phyloP scores from a whole-genome alignment of 2,797 vertebrate genomes.

The Peromyscus nudipes region DNA sequence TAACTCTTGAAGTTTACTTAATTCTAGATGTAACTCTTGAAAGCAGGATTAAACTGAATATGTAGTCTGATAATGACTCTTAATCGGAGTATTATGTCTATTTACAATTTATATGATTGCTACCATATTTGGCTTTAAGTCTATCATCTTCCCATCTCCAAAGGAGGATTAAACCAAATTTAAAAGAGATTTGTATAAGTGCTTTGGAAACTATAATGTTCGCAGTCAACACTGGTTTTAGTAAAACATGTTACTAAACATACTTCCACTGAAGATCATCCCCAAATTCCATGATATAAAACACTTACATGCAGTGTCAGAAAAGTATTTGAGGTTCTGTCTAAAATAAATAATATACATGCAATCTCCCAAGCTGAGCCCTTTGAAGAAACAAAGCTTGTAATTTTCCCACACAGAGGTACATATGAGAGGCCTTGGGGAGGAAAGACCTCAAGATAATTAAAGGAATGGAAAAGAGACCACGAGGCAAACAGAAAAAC shows the following conservation, averaged over 20 bases:
- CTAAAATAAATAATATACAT: neutral
- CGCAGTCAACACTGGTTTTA: neutral
- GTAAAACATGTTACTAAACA: slow-evolving; percentile 28
- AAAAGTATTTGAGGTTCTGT: neutral
- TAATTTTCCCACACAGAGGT: neutral
- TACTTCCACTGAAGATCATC: neutral
- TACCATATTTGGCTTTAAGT: slow-evolving; percentile 46
- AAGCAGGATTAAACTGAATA: neutral
- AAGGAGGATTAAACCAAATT: slow-evolving; percentile 7
- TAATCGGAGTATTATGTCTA: neutral
- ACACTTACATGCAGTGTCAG: neutral
- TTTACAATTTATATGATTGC: neutral
- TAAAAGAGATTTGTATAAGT: slow-evolving; percentile 21
- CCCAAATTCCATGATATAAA: neutral
- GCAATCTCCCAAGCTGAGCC: neutral
- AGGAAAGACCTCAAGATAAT: neutral
- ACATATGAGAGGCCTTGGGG: neutral
- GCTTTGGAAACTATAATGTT: neutral
- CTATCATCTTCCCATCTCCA: neutral
- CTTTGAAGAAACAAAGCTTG: neutral
- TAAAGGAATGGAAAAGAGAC: neutral
- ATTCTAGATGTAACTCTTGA: neutral
- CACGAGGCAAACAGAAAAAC: too few species aligned
- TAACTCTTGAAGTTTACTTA: neutral
- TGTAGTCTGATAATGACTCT: neutral